Conservation (phyloP, 2,113 vertebrate species). For the Passer domesticus region DNA sequence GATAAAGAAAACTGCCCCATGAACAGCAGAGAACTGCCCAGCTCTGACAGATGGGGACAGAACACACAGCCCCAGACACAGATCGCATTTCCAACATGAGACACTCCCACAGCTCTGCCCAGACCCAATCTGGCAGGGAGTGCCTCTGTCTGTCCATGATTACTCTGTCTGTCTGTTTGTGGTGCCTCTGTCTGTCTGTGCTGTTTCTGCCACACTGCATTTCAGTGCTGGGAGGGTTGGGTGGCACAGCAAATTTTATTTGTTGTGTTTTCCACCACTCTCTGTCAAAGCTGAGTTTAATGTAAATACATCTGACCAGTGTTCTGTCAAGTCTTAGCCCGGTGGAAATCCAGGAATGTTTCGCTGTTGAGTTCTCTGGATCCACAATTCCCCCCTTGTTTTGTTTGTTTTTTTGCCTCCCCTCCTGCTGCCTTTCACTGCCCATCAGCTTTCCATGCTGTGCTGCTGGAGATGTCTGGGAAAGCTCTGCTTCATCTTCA, state of each 20-base stretch:
- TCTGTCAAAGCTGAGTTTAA: neutral
- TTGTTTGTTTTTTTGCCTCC: neutral
- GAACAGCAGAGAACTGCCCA: too few relatives aligned
- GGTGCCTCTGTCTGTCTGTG: neutral
- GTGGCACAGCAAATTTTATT: accelerated
- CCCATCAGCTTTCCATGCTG: accelerated
- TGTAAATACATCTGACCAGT: accelerated
- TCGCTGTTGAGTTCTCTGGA: neutral
- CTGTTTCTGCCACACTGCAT: neutral
- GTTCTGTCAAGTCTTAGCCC: neutral
- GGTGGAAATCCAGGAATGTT: neutral
- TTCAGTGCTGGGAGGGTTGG: neutral
- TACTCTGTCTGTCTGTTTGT: neutral
- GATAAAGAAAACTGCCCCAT: too few relatives aligned
- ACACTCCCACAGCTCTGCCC: too few relatives aligned
- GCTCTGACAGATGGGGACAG: too few relatives aligned
- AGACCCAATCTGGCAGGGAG: too few relatives aligned
- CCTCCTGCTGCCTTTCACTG: neutral
- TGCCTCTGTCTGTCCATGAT: too few relatives aligned
- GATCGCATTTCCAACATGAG: too few relatives aligned
- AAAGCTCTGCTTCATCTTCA: neutral
- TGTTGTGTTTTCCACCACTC: too few relatives aligned
- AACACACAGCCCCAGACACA: too few relatives aligned
- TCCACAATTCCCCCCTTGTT: neutral
- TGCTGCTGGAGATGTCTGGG: neutral